phyloP scores from a whole-genome alignment of 2,113 vertebrate genomes.

The Gymnogyps californianus region DNA sequence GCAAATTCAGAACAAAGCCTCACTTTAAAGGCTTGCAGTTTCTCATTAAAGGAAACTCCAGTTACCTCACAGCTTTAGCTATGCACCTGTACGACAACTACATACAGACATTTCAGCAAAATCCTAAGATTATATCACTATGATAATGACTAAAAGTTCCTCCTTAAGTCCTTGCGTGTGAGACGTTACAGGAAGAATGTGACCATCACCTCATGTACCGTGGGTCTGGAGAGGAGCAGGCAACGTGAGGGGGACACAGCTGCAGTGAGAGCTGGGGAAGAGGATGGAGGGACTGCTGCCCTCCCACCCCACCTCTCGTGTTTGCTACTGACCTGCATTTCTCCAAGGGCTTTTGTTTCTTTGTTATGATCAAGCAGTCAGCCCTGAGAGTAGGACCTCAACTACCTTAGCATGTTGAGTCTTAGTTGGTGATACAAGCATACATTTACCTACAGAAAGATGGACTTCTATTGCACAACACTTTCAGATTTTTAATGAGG shows the following conservation, averaged over 20 bases:
- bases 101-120: background rate
- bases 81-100: background rate
- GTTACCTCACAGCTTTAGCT: background rate
- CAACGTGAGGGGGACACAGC: background rate
- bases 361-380: background rate
- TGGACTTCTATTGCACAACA: fast-evolving
- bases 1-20: background rate
- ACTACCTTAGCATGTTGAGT: background rate
- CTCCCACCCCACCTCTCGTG: background rate
- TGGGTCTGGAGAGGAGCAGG: background rate
- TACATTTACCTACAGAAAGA: background rate
- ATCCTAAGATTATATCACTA: background rate
- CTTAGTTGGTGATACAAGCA: background rate
- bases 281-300: background rate
- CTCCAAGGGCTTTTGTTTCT: background rate
- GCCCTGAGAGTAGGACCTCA: background rate
- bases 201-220: fast-evolving
- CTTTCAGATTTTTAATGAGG: background rate
- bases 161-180: background rate
- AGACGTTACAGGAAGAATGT: background rate
- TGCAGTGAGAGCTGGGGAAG: background rate
- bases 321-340: background rate
- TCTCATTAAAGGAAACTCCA: background rate
- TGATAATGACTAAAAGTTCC: background rate
- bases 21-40: background rate